Evolutionary conservation across 2,888 invertebrate genomes (phyloP).

Genomic region (Diogma glabrata): DNA sequence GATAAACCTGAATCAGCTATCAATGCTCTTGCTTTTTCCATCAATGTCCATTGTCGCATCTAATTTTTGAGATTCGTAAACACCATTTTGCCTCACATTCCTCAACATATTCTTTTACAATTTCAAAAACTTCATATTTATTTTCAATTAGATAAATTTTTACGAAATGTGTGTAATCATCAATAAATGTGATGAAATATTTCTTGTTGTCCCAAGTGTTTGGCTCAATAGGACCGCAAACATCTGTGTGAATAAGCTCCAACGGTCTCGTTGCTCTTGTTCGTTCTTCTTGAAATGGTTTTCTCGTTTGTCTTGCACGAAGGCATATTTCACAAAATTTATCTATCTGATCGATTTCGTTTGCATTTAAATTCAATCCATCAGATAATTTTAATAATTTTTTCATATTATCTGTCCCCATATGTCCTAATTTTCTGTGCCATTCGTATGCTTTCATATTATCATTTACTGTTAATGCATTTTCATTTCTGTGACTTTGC

Average conservation of each 20-base stretch:
- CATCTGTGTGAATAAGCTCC: neutral
- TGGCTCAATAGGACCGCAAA: neutral
- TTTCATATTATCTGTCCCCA: too few relatives aligned
- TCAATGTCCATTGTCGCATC: too few relatives aligned
- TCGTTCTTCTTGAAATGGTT: neutral
- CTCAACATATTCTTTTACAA: too few relatives aligned
- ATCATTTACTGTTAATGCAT: neutral
- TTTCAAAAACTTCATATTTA: neutral
- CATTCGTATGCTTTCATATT: neutral
- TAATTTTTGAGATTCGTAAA: too few relatives aligned
- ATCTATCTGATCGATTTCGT: neutral
- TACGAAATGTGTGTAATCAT: neutral
- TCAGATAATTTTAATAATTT: conserved; percentile 2
- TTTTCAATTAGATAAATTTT: neutral
- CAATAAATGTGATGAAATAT: neutral
- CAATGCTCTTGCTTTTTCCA: too few relatives aligned
- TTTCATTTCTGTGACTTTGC: neutral
- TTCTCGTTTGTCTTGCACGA: neutral
- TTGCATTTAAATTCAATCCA: neutral
- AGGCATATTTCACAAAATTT: neutral
- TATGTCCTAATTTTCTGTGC: neutral
- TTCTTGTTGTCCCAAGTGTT: neutral
- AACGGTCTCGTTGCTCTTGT: neutral
- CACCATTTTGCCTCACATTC: too few relatives aligned
- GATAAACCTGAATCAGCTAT: too few relatives aligned